Conservation (phyloP, 1,140 invertebrate species). For the Ostrea edulis region DNA sequence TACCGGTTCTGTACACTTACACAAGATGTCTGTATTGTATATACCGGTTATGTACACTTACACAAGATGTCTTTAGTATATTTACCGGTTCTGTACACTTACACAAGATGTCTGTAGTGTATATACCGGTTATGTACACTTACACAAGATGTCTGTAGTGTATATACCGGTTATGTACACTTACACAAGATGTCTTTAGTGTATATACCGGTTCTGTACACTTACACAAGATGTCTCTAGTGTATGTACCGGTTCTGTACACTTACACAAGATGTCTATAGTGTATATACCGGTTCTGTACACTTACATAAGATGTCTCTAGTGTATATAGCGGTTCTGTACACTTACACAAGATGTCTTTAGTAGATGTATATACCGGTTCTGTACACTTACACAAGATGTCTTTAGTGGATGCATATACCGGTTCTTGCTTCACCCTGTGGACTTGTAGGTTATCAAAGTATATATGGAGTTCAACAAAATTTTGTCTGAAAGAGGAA, state of each 20-base stretch:
- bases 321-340: too few species aligned
- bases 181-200: slow-evolving; percentile 5
- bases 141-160: slow-evolving; percentile 3
- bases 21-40: neutral
- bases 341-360: neutral
- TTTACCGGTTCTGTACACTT: neutral
- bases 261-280: slow-evolving; percentile 11
- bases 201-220: neutral
- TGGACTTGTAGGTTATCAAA: neutral
- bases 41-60: neutral
- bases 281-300: neutral
- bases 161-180: neutral
- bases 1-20: neutral
- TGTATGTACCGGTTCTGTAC: neutral
- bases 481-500: neutral
- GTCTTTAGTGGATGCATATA: neutral
- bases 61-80: neutral
- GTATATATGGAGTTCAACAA: neutral
- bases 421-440: neutral
- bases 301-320: slow-evolving; percentile 11
- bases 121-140: neutral
- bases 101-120: neutral
- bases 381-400: slow-evolving; percentile 29
- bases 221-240: slow-evolving; percentile 6
- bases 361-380: too few species aligned